Percentiles rank a stretch among this genome's conserved stretches.
phyloP scores from a whole-genome alignment of 2,888 invertebrate genomes.

The Pogonocherus hispidulus region DNA sequence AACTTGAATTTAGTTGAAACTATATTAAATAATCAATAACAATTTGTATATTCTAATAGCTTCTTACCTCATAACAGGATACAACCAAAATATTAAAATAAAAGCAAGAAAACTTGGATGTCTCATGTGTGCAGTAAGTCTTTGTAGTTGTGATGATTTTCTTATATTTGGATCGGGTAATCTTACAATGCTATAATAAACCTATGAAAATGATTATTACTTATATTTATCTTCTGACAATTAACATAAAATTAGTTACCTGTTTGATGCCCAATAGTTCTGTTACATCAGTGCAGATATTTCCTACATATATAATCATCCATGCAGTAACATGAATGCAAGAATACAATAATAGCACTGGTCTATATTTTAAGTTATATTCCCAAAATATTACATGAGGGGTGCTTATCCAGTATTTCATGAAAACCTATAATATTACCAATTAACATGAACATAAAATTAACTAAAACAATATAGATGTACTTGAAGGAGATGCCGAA shows the following conservation, averaged over 20 bases:
- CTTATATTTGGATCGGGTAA: slow-evolving; percentile 70
- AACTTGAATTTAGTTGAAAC: too few relatives aligned
- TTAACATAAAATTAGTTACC: too few relatives aligned
- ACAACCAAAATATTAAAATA: slow-evolving; percentile 72
- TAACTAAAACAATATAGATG: too few relatives aligned
- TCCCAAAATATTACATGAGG: slow-evolving; percentile 72
- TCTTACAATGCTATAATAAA: slow-evolving; percentile 72
- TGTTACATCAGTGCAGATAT: slow-evolving; percentile 74
- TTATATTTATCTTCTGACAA: too few relatives aligned
- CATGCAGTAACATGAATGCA: slow-evolving; percentile 71
- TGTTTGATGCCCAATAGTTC: slow-evolving; percentile 76
- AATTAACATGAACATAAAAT: slow-evolving; percentile 12
- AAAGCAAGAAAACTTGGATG: slow-evolving; percentile 77
- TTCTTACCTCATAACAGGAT: slow-evolving; percentile 73
- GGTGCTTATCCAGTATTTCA: slow-evolving; percentile 71
- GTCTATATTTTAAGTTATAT: slow-evolving; percentile 68
- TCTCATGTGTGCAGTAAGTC: slow-evolving; percentile 73
- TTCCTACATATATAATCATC: slow-evolving; percentile 74
- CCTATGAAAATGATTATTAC: slow-evolving; percentile 57
- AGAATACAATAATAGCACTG: slow-evolving; percentile 70
- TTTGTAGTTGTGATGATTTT: slow-evolving; percentile 71
- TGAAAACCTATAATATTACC: slow-evolving; percentile 66
- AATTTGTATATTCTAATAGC: too few relatives aligned
- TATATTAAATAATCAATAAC: too few relatives aligned
- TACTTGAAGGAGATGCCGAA: too few relatives aligned